Evolutionary conservation across 2,113 vertebrate species (phyloP), one percentile per base, ranked within the genome.

Genomic region (Poecilia latipinna): DNA sequence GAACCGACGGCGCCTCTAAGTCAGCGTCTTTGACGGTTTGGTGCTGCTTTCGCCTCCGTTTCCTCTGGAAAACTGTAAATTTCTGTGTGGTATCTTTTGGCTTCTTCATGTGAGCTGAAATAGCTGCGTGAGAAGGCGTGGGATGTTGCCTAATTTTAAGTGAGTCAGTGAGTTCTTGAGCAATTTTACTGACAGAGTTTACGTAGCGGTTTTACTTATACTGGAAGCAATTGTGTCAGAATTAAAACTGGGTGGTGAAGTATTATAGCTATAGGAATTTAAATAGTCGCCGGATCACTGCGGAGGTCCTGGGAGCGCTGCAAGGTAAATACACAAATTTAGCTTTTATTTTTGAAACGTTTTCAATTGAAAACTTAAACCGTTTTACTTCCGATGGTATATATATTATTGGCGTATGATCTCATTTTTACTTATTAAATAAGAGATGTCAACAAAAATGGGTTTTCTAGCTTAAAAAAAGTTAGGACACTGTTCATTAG

Each of bases 21-120:
- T 48, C 44, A 48, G 11, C 24, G 61, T 85, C 37, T 32, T 74
- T 39, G 73, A 32, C 29, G 24, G 35, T 4, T 83, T 86, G 80
- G 69, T 24, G 74, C 78, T 62, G 33, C 0, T 73, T 79, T 67
- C 42, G 67, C 31, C 32, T 75, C 35, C 6, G 13, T 76, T 87
- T 83, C 35, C 37, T 17, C 67, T 80, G 78, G 44, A 66, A 86
- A 0, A 63, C 65, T 72, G 42, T 62, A 61, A 10, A 65, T 5
- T 48, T 48, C 44, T 62, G 28, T 51, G 64, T 48, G 72, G 28
- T 75, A 17, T 22, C 35, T 44, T 12, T 65, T 60, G 33, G 39
- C 39, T 15, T 60, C 10, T 51, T 4, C 68, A 26, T 65, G 35
- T 60, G 37, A 28, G 4, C 12, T 62, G 48, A 62, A 81, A 65